Conservation (phyloP, 2,888 invertebrate species). For the Melanchra persicariae region DNA sequence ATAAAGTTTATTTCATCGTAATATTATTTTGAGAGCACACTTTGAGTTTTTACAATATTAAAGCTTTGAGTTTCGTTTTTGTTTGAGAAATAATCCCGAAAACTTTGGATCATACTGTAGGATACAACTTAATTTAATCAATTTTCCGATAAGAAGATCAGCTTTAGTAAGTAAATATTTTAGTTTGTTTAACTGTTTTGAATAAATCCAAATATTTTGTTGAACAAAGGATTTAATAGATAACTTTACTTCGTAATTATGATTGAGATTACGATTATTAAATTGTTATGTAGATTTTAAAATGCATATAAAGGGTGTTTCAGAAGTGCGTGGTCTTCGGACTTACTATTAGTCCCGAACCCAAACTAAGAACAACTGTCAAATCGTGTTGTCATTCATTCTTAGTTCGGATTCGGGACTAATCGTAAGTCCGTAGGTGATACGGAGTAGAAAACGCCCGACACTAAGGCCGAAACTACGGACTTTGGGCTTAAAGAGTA, state of each 20-base stretch:
- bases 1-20: slow-evolving; percentile 13
- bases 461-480: too few species aligned
- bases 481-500: too few species aligned
- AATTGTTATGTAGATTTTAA: not conserved
- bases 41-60: slow-evolving; percentile 16
- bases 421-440: too few species aligned
- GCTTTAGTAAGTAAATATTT: slow-evolving; percentile 23
- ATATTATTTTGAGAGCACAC: slow-evolving; percentile 7
- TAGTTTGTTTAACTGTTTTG: slow-evolving; percentile 6
- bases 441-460: too few species aligned
- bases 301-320: not conserved
- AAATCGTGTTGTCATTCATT: too few species aligned
- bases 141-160: slow-evolving; percentile 21
- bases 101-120: not conserved
- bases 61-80: slow-evolving; percentile 38
- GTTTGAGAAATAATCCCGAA: slow-evolving; percentile 27
- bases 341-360: too few species aligned
- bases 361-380: too few species aligned
- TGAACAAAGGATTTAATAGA: not conserved
- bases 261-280: too few species aligned
- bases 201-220: not conserved
- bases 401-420: too few species aligned
- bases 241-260: not conserved
- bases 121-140: slow-evolving; percentile 25
- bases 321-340: too few species aligned